These are phyloP conservation scores for Maniola hyperantus DNA, from an alignment of 2,888 invertebrate genomes.

Conservation along the genomic window DNA sequence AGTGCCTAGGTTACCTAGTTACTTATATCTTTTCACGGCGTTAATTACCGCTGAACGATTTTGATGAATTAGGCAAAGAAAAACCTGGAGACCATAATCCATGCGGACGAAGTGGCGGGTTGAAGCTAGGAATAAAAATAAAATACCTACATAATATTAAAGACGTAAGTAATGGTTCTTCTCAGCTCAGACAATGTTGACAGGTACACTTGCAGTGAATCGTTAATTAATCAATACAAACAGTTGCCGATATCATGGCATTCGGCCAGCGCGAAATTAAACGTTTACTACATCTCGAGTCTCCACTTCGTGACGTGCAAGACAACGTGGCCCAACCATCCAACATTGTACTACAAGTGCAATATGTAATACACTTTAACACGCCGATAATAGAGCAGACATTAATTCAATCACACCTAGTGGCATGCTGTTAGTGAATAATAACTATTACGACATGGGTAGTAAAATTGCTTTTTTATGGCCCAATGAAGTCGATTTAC, in stretches of 20 bases:
- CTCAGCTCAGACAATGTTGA: conserved; percentile 4
- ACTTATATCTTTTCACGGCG: too few relatives aligned
- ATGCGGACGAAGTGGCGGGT: too few relatives aligned
- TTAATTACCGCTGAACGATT: too few relatives aligned
- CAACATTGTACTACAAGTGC: conserved; percentile 34
- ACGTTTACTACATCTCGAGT: conserved; percentile 25
- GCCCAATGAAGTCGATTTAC: conserved; percentile 36
- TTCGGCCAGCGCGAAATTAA: conserved; percentile 35
- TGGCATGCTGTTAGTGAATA: conserved; percentile 13
- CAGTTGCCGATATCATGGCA: conserved; percentile 39
- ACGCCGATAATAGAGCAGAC: conserved; percentile 24
- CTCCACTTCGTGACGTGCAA: conserved; percentile 14
- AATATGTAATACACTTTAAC: conserved; percentile 29
- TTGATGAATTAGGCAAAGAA: too few relatives aligned
- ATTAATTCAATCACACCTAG: conserved; percentile 17
- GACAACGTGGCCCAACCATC: conserved; percentile 28
- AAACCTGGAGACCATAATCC: too few relatives aligned
- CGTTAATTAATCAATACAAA: conserved; percentile 33
- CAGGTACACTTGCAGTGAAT: conserved; percentile 12
- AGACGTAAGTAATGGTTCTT: too few relatives aligned
- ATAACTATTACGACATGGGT: conserved; percentile 13
- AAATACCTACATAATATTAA: too few relatives aligned
- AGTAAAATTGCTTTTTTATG: conserved; percentile 37
- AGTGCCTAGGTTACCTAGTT: too few relatives aligned
- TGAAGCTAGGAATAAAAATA: too few relatives aligned